Conservation (phyloP, 1,140 invertebrate species). For the Daktulosphaira vitifoliae region DNA sequence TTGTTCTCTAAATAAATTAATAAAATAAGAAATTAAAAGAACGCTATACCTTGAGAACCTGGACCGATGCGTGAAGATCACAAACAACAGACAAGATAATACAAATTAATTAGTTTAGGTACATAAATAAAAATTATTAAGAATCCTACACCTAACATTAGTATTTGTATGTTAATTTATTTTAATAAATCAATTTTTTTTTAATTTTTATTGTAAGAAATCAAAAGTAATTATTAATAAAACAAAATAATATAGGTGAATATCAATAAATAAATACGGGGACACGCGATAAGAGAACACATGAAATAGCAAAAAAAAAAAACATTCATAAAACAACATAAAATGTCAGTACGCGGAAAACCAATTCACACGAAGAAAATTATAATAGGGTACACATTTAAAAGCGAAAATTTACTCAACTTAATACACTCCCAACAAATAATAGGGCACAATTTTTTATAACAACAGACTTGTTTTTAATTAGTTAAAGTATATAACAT, state of each 20-base stretch:
- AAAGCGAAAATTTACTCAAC: conserved; percentile 21
- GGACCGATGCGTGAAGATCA: conserved; percentile 33
- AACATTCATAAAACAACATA: conserved; percentile 27
- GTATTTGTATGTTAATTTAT: no score
- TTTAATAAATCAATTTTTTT: no score
- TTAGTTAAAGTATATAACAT: background rate
- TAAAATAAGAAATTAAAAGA: conserved; percentile 23
- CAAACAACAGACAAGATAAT: conserved; percentile 30
- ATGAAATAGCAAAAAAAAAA: conserved; percentile 19
- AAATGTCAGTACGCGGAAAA: conserved; percentile 7
- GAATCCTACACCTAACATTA: no score
- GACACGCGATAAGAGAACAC: conserved; percentile 5
- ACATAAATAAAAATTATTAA: background rate
- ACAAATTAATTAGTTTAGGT: conserved; percentile 28
- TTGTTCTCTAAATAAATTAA: conserved; percentile 28
- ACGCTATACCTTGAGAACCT: conserved; percentile 33
- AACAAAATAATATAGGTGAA: no score
- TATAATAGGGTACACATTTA: background rate
- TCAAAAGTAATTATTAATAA: no score
- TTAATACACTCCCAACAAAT: conserved; percentile 1
- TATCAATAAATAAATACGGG: background rate
- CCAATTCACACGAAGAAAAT: conserved; percentile 14
- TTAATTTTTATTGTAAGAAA: no score
- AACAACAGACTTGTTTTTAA: no score
- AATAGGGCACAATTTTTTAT: background rate